Conservation (phyloP, 1,140 invertebrate genomes). For the Tetramorium parvispinum region DNA sequence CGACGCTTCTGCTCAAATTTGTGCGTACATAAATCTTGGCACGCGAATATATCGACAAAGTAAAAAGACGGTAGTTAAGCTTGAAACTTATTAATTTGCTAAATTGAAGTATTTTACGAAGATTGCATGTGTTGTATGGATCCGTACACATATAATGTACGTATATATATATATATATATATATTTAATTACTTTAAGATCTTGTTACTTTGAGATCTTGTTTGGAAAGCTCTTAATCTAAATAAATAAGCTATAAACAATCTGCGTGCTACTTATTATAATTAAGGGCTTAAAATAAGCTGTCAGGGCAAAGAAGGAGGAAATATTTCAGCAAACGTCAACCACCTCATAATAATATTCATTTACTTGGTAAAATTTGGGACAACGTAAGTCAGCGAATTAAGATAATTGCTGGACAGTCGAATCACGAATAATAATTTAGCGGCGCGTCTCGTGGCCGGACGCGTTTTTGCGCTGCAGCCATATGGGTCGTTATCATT, state of each 20-base stretch:
- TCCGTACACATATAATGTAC: too few relatives aligned
- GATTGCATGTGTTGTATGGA: not conserved
- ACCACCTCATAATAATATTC: not conserved
- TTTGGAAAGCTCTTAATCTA: not conserved
- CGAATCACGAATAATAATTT: constrained; percentile 34
- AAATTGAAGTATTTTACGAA: not conserved
- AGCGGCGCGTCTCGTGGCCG: not conserved
- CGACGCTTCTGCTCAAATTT: constrained; percentile 40
- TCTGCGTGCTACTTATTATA: not conserved
- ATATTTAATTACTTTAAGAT: constrained; percentile 13
- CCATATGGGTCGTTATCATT: constrained; percentile 10
- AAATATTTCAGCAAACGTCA: constrained; percentile 16
- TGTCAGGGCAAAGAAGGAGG: not conserved
- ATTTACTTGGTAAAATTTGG: not conserved
- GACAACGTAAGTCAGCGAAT: not conserved
- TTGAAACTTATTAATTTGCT: not conserved
- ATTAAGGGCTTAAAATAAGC: not conserved
- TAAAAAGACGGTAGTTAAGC: not conserved
- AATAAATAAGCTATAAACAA: constrained; percentile 18
- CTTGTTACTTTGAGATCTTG: too few relatives aligned
- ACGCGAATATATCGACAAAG: not conserved
- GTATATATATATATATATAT: not conserved
- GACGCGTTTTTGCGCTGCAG: constrained; percentile 17
- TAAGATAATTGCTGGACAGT: constrained; percentile 39
- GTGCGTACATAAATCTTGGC: constrained; percentile 32